These are phyloP conservation scores for Anser cygnoides DNA, from an alignment of 2,113 vertebrate species.

Conservation along the genomic window DNA sequence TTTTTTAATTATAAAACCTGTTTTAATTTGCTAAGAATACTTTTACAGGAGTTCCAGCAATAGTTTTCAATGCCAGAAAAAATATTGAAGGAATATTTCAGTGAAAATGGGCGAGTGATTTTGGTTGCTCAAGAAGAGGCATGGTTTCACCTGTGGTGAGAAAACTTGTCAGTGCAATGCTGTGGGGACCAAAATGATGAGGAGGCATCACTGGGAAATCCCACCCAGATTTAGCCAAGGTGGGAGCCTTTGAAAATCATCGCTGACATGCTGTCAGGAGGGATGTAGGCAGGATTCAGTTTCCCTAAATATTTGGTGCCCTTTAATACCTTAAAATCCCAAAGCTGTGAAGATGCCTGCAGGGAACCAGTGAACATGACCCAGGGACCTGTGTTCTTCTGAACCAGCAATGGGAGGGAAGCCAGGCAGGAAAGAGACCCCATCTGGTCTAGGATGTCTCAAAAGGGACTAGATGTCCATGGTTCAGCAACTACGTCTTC, in stretches of 20 bases:
- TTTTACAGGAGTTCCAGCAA: background rate
- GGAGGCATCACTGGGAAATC: background rate
- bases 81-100: background rate
- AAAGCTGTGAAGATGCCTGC: rapidly evolving
- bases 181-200: background rate
- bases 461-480: background rate
- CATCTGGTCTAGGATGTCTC: background rate
- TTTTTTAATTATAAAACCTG: background rate
- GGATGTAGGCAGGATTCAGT: no score
- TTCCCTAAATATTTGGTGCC: background rate
- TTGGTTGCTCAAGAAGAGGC: background rate
- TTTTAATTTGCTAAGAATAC: background rate
- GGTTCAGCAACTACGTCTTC: background rate
- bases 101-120: background rate
- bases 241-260: background rate
- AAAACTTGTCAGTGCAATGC: background rate
- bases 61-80: no score
- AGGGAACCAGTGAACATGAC: no score
- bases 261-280: background rate
- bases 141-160: background rate
- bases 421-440: background rate
- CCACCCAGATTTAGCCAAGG: background rate
- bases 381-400: rapidly evolving
- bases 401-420: background rate
- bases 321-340: background rate